Evolutionary conservation across 2,113 vertebrate genomes (phyloP).

Genomic region (Neotoma lepida): DNA sequence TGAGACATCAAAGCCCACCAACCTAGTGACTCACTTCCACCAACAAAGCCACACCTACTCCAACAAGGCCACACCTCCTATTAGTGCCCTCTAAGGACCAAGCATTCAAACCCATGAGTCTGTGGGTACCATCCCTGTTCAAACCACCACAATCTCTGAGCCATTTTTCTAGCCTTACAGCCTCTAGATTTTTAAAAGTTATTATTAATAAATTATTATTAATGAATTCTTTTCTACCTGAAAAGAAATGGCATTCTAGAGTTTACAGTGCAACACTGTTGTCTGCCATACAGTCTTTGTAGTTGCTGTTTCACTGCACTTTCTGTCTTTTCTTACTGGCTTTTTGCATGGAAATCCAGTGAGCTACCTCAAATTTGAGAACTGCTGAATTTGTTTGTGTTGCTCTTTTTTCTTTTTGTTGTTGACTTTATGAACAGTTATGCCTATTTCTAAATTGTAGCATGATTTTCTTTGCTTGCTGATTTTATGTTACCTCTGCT

Average conservation of each 20-base stretch:
- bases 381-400: slow-evolving; percentile 79
- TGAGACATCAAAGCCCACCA: not conserved
- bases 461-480: not conserved
- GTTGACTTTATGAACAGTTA: slow-evolving; percentile 54
- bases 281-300: slow-evolving; percentile 18
- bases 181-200: slow-evolving; percentile 1
- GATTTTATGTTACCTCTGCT: slow-evolving; percentile 23
- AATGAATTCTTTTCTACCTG: not conserved
- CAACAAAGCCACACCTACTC: not conserved
- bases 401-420: slow-evolving; percentile 71
- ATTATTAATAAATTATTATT: slow-evolving; percentile 10
- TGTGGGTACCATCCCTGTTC: not conserved
- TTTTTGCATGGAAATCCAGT: slow-evolving; percentile 72
- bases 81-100: not conserved
- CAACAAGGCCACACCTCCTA: not conserved
- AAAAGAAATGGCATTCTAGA: slow-evolving; percentile 31
- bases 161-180: not conserved
- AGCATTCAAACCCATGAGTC: not conserved
- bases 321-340: slow-evolving; percentile 46
- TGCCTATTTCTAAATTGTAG: not conserved
- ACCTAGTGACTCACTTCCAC: not conserved
- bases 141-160: not conserved
- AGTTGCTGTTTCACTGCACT: slow-evolving; percentile 58
- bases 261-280: not conserved
- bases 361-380: slow-evolving; percentile 45